Base-by-base conservation (phyloP, 2,888 invertebrate species). In the Idaea straminata region DNA sequence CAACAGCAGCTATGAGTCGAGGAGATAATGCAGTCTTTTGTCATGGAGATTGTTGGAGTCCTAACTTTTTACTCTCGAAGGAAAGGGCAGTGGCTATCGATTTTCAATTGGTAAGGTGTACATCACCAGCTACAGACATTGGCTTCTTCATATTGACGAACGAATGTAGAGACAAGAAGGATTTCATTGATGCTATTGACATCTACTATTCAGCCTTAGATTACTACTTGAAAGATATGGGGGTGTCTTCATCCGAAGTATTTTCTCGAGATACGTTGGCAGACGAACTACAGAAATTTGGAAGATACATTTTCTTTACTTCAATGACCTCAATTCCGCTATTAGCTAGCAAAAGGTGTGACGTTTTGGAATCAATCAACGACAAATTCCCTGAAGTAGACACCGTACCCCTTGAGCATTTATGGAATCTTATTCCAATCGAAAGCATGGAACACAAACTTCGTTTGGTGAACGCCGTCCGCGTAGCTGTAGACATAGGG, bases 41-140 rank as follows among this genome's bases (percentile, higher is more conserved):
- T 62, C 87, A 88, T 57, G 88, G 87, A 3, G 88, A 88, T 64
- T 81, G 83, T 4, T 87, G 87, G 87, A 75, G 76, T 61, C 72
- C 80, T 0, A 87, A 88, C 62, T 87, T 87, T 63, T 68, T 87
- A n/a, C 74, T 69, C 65, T 80, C 79, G 0, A 72, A 77, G 59
- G 70, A 81, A 3, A 78, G 74, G 65, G 77, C 77, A 5, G 77
- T 84, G 0, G 77, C 77, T 0, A 79, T 87, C 35, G 88, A 88
- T 66, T 88, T 86, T 65, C 86, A 87, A 73, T 5, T 83, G n/a
- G 57, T 80, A 25, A 77, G 87, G 63, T 83, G 81, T 66, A 67
- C 80, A 0, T 86, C 87, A 1, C 79, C 79, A 0, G 86, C 77
- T 5, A 79, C 79, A 0, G 87, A 87, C 66, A 67, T 87, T 13